Conservation (phyloP, 2,113 vertebrate genomes). For the Stictonetta naevosa region DNA sequence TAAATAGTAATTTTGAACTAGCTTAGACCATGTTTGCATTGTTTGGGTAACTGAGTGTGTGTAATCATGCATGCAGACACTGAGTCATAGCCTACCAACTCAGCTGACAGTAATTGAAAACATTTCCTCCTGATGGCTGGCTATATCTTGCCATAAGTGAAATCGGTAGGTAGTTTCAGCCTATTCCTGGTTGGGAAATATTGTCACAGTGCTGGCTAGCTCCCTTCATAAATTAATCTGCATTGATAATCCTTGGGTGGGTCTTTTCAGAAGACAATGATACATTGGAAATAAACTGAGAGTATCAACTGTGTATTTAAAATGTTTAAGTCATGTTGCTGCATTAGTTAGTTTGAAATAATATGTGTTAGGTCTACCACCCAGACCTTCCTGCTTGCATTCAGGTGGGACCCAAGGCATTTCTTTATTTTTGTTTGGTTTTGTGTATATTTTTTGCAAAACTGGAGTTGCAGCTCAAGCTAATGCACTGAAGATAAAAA, state of each 20-base stretch:
- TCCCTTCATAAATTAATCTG: background rate
- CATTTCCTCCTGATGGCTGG: background rate
- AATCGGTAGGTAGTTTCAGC: background rate
- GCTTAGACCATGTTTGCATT: slow-evolving; percentile 29
- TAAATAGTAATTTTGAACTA: slow-evolving; percentile 16
- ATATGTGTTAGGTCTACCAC: background rate
- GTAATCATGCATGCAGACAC: background rate
- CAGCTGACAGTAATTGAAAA: background rate
- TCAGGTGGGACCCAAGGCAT: background rate
- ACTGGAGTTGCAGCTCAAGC: background rate
- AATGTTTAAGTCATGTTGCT: background rate
- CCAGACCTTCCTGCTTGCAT: background rate
- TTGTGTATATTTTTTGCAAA: background rate
- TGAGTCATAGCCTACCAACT: background rate
- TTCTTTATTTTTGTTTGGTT: too few species aligned
- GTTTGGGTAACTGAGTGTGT: slow-evolving; percentile 8
- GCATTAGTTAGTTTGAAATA: background rate
- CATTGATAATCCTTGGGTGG: background rate
- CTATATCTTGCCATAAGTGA: background rate
- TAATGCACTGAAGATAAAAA: background rate
- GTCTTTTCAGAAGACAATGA: background rate
- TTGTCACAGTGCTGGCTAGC: background rate
- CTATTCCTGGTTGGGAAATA: background rate
- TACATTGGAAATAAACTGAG: background rate
- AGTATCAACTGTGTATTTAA: background rate